Base-by-base conservation (phyloP, 2,888 invertebrate genomes). In the Drosophila borealis region DNA sequence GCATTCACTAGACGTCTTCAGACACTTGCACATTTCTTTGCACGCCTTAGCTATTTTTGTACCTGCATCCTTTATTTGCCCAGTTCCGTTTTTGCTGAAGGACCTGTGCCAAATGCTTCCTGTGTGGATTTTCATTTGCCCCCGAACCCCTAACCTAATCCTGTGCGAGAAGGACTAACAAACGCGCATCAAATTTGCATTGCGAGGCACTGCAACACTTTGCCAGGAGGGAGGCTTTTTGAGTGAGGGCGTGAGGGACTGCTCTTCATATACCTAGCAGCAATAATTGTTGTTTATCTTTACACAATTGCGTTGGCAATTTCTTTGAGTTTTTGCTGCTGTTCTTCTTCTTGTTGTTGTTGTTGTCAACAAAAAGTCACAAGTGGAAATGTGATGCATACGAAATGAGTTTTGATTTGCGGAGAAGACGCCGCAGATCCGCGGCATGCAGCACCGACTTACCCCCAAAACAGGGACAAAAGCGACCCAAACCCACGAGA, bases 271-370 rank as follows among this genome's bases (percentile, higher is more conserved):
- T 29, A 29, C 29, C 29, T 29, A 29, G 29, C 77, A 87, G 81
- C 79, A 89, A 89, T 90, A 90, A 89, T 90, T 90, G 90, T 89
- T 90, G 90, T 90, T 90, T 90, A 90, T 90, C 88, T 89, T 89
- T 83, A 83, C 81, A 78, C 88, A 85, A 86, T 88, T 87, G 84
- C 80, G 88, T 89, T 81, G 82, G 74, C 78, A 86, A 88, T 89
- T 88, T 77, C 88, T 88, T 86, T 82, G 78, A 72, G 81, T 64
- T 71, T 53, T 21, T 39, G n/a, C 3, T 53, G 48, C 17, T 50
- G 48, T 36, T 49, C 21, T 34, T 61, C 21, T 13, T 61, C 21
- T 13, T 36, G 36, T 36, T 36, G 21, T 36, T 53, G 55, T 33
- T 68, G 70, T 59, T 57, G 70, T 64, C 67, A 48, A 61, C 61